These are phyloP conservation scores for Bellardia pandia DNA, from an alignment of 2,888 invertebrate species.

Conservation along the genomic window DNA sequence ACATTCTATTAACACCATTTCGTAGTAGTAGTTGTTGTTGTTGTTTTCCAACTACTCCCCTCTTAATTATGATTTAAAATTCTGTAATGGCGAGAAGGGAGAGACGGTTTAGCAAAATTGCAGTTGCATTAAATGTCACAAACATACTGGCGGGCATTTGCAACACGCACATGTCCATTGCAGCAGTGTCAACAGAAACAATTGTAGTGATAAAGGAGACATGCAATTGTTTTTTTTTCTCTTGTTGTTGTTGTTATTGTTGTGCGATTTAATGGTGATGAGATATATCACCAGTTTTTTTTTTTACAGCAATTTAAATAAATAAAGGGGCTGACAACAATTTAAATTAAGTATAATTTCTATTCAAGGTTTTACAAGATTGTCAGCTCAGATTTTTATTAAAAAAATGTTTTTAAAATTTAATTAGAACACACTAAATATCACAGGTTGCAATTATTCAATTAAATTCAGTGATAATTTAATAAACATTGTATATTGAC, in stretches of 20 bases:
- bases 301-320: conserved; percentile 8
- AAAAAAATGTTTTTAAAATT: not conserved
- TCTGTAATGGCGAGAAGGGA: not conserved
- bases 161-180: conserved; percentile 12
- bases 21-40: not conserved
- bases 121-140: conserved; percentile 53
- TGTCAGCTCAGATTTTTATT: not conserved
- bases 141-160: conserved; percentile 38
- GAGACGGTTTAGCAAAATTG: conserved; percentile 3
- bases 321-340: not conserved
- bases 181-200: conserved; percentile 20
- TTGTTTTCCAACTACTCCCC: not conserved
- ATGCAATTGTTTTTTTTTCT: not conserved
- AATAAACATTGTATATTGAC: conserved; percentile 1
- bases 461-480: not conserved
- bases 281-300: conserved; percentile 4
- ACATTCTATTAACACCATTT: conserved; percentile 62
- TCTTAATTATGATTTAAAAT: not conserved
- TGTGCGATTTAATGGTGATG: conserved; percentile 27
- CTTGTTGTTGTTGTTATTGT: conserved; percentile 13
- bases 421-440: not conserved
- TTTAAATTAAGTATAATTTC: not conserved
- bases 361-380: conserved; percentile 13
- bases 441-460: conserved; percentile 1
- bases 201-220: conserved; percentile 21